Evolutionary conservation across 2,797 vertebrate species (phyloP), one percentile per base, ranked within the genome.

Genomic region (Pseudochromis fuscus): DNA sequence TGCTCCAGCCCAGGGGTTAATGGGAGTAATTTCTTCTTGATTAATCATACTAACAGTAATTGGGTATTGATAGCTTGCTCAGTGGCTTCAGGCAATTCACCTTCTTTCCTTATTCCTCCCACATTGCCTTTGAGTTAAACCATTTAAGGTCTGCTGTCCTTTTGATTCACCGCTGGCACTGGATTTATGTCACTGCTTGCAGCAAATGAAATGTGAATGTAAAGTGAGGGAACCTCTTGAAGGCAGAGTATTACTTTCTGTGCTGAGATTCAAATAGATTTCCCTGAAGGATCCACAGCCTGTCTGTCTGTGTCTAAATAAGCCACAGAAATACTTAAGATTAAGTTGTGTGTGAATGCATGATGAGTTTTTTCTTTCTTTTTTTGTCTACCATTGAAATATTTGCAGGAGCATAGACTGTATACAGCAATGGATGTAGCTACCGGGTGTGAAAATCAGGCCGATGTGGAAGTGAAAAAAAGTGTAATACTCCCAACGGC

Each of bases 11-110:
- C 68, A 40, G 30, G 25, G 40, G 61, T 76, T 73, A 82, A 87
- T 69, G 59, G 61, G 37, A 65, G 12, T 62, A 55, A 73, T 77
- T 74, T 52, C 75, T 76, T 28, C 67, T 60, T 77, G 42, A 83
- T 89, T 82, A 76, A 84, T 84, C 59, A 79, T 37, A 62, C 71
- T 37, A 72, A 35, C 75, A 60, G 61, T 86, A 86, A 90, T 86
- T 83, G 70, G 50, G 63, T 83, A 84, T 87, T 77, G 86, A 91
- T 72, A 53, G 49, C 48, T 73, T 55, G 31, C 57, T 76, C 30
- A 5, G 44, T 46, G 50, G 50, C 61, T 83, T 65, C 0, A 21
- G 67, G 53, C 57, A 5, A 19, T 46, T 55, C 33, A 16, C 24
- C 2, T 28, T 65, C 27, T 48, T 58, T 33, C 5, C 9, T 40